Percentiles rank a stretch among this genome's conserved stretches.
phyloP scores from a whole-genome alignment of 64 coral and sea anemone species.

The Stylophora pistillata region DNA sequence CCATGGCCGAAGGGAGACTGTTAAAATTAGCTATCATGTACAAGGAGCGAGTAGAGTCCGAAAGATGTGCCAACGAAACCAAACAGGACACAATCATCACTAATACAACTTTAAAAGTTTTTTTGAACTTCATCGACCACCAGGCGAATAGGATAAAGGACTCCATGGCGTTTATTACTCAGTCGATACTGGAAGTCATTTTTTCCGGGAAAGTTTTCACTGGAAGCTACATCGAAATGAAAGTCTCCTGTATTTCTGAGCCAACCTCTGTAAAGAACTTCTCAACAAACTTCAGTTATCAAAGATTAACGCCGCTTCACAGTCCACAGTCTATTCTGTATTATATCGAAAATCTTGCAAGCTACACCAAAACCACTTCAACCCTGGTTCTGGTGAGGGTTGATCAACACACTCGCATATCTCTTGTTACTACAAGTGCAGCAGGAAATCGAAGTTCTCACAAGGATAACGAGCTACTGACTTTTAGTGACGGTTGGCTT shows the following conservation, averaged over 20 bases:
- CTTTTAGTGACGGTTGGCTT: background rate
- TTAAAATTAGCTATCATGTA: background rate
- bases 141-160: background rate
- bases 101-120: background rate
- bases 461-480: background rate
- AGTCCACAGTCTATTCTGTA: conserved; percentile 3
- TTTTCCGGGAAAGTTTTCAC: background rate
- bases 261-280: background rate
- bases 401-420: background rate
- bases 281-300: background rate
- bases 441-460: background rate
- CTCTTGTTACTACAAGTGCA: background rate
- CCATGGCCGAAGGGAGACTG: background rate
- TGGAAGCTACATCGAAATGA: background rate
- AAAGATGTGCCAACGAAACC: conserved; percentile 2
- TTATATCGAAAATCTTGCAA: background rate
- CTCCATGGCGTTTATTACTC: background rate
- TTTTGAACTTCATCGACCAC: background rate
- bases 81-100: background rate
- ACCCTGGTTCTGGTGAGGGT: background rate
- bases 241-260: background rate
- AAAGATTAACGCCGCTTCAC: background rate
- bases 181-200: background rate
- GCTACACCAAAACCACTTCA: background rate
- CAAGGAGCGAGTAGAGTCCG: background rate